Conservation (phyloP, 2,113 vertebrate genomes). For the Oncorhynchus masou region DNA sequence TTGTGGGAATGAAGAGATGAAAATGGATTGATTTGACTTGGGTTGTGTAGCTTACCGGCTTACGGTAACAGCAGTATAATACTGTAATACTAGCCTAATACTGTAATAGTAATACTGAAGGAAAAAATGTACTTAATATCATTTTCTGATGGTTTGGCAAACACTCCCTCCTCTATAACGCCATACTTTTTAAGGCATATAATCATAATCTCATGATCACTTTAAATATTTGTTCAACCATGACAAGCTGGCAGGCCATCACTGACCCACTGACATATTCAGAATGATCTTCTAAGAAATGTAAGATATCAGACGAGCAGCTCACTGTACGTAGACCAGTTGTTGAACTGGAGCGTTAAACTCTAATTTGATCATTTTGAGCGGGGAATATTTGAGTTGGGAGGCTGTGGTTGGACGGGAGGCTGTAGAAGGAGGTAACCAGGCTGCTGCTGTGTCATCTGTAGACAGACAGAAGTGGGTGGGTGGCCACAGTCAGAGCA, state of each 20-base stretch:
- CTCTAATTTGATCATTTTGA: constrained; percentile 71
- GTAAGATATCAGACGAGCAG: background rate
- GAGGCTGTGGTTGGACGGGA: constrained; percentile 53
- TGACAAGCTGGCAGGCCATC: background rate
- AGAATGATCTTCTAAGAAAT: background rate
- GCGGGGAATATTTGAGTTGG: constrained; percentile 23
- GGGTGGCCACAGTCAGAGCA: constrained; percentile 47
- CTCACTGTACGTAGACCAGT: background rate
- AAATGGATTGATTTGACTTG: background rate
- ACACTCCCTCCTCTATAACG: background rate
- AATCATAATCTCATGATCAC: background rate
- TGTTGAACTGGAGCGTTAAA: constrained; percentile 39
- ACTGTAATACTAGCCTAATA: background rate
- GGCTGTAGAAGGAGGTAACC: constrained; percentile 26
- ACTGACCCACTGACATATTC: background rate
- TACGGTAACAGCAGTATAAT: background rate
- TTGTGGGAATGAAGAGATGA: background rate
- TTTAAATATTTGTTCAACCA: background rate
- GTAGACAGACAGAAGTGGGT: constrained; percentile 63
- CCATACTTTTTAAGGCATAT: background rate
- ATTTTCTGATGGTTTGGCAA: background rate
- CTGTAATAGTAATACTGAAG: too few species aligned
- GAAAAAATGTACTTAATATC: too few species aligned
- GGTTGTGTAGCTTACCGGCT: background rate
- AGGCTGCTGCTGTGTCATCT: constrained; percentile 54